Evolutionary conservation across 2,888 invertebrate species (phyloP).

Genomic region (Parascotia fuliginaria): DNA sequence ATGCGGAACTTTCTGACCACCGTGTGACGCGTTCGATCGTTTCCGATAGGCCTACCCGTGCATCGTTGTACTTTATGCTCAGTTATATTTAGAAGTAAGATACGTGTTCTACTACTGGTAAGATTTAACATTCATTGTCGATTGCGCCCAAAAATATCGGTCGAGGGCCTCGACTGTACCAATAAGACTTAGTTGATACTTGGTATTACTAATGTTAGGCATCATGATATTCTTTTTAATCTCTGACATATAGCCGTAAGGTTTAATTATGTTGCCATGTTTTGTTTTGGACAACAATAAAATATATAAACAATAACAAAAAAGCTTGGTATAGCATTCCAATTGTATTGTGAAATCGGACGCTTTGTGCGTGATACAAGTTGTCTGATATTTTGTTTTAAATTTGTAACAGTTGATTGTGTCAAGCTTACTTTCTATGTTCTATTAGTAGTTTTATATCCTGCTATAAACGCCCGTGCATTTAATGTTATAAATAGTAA

Average conservation of each 20-base stretch:
- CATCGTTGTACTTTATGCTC: constrained; percentile 79
- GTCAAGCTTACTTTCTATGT: background rate
- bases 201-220: background rate
- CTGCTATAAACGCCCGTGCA: background rate
- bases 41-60: constrained; percentile 59
- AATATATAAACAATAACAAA: too few relatives aligned
- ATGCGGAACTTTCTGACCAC: constrained; percentile 47
- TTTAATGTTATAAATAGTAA: constrained; percentile 2
- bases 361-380: constrained; percentile 8
- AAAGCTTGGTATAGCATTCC: constrained; percentile 22
- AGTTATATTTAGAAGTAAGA: constrained; percentile 78
- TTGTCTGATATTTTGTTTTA: background rate
- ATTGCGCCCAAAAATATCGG: constrained; percentile 35
- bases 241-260: constrained; percentile 10
- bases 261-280: constrained; percentile 19
- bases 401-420: background rate
- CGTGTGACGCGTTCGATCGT: too few relatives aligned
- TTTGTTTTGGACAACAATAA: constrained; percentile 5
- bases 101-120: constrained; percentile 42
- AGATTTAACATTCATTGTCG: constrained; percentile 28
- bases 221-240: background rate
- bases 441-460: background rate
- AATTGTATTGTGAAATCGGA: constrained; percentile 10
- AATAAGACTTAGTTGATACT: constrained; percentile 15
- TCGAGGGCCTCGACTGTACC: constrained; percentile 23